Evolutionary conservation across 2,113 vertebrate genomes (phyloP).

Genomic region (Centropus bengalensis): DNA sequence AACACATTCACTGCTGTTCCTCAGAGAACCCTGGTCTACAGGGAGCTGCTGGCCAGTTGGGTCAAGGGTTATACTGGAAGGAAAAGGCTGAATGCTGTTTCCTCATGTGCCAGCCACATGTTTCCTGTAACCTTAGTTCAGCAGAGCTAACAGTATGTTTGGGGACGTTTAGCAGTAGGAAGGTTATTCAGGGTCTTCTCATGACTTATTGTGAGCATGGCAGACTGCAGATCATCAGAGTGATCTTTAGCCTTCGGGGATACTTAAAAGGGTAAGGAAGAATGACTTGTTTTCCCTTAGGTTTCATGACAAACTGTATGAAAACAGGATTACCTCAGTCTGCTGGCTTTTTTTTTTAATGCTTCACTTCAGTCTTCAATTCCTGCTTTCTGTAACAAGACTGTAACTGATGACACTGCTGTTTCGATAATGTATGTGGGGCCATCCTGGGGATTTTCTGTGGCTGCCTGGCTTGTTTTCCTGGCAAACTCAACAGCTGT

Average conservation of each 20-base stretch:
- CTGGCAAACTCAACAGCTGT: background rate
- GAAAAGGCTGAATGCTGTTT: background rate
- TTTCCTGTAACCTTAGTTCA: background rate
- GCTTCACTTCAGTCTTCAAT: background rate
- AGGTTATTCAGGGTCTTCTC: background rate
- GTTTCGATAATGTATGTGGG: background rate
- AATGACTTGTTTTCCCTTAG: background rate
- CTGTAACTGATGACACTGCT: background rate
- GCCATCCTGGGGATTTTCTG: background rate
- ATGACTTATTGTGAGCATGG: background rate
- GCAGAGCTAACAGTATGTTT: background rate
- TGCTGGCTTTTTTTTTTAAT: background rate
- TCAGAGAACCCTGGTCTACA: background rate
- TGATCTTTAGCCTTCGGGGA: background rate
- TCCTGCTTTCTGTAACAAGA: background rate
- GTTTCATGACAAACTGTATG: background rate
- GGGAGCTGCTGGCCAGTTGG: background rate
- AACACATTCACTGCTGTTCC: background rate
- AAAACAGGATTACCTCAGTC: background rate
- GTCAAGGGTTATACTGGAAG: background rate
- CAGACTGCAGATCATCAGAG: background rate
- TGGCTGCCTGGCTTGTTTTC: background rate
- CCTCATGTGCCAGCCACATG: background rate
- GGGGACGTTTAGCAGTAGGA: background rate
- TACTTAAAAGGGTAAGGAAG: background rate